phyloP scores from a whole-genome alignment of 2,797 vertebrate species.

The Bradypodion pumilum region DNA sequence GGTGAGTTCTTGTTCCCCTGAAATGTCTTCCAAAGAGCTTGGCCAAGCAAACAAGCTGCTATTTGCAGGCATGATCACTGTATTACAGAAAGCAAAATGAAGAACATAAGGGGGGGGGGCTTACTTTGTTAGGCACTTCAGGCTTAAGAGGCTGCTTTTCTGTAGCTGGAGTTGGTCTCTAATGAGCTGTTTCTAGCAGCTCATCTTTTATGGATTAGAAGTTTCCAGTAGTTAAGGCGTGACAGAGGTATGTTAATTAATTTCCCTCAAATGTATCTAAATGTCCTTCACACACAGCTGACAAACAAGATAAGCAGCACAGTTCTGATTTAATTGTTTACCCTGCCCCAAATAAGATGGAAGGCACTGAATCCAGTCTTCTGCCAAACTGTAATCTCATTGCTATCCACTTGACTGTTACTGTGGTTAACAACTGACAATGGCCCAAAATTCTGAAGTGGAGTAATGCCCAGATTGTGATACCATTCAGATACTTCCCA shows the following conservation, averaged over 20 bases:
- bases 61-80: neutral
- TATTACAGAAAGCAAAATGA: slow-evolving; percentile 20
- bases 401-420: slow-evolving; percentile 40
- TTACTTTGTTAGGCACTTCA: slow-evolving; percentile 38
- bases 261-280: slow-evolving; percentile 58
- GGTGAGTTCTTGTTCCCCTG: neutral
- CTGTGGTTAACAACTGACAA: slow-evolving; percentile 42
- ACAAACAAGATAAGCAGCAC: slow-evolving; percentile 62
- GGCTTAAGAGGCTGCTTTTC: slow-evolving; percentile 40
- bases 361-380: slow-evolving; percentile 38
- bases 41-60: neutral
- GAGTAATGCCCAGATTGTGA: slow-evolving; percentile 39
- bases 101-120: neutral
- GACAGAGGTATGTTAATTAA: slow-evolving; percentile 67
- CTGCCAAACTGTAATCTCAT: slow-evolving; percentile 36
- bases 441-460: slow-evolving; percentile 35
- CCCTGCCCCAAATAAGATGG: slow-evolving; percentile 62
- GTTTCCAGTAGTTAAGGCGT: slow-evolving; percentile 46
- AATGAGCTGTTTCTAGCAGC: slow-evolving; percentile 49
- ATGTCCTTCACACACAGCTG: slow-evolving; percentile 53
- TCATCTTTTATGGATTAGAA: slow-evolving; percentile 51
- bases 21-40: neutral
- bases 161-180: slow-evolving; percentile 35
- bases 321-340: slow-evolving; percentile 68
- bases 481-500: slow-evolving; percentile 25